phyloP scores from a whole-genome alignment of 2,797 vertebrate genomes.

The Syngnathus rostellatus region DNA sequence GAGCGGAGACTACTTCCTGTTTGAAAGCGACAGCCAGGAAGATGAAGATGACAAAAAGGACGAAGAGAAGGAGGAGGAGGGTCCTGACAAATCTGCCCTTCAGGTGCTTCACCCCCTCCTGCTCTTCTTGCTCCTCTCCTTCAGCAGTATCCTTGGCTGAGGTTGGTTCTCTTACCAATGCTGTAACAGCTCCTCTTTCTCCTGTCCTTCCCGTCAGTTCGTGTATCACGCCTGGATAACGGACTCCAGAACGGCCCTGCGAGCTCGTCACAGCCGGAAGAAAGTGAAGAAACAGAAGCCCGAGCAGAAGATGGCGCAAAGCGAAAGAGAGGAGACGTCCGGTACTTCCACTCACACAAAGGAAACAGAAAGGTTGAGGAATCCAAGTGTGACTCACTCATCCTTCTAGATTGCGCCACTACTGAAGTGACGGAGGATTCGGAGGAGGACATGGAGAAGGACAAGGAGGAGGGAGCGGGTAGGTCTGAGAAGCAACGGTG shows the following conservation, averaged over 20 bases:
- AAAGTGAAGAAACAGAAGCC: conserved; percentile 47
- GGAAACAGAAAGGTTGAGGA: neutral
- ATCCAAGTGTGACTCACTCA: conserved; percentile 1
- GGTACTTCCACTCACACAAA: conserved; percentile 8
- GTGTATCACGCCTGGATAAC: conserved; percentile 96
- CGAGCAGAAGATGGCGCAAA: neutral
- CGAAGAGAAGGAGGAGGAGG: conserved; percentile 71
- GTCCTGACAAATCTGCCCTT: conserved; percentile 82
- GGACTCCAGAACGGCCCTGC: conserved; percentile 88
- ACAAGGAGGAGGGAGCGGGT: conserved; percentile 79
- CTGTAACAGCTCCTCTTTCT: neutral
- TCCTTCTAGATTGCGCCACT: conserved; percentile 8
- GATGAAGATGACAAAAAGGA: conserved; percentile 66
- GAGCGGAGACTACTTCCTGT: conserved; percentile 97
- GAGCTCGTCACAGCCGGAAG: conserved; percentile 77
- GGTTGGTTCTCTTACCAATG: neutral
- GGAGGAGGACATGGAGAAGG: conserved; percentile 20
- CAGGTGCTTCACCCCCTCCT: conserved; percentile 44
- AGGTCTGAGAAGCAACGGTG: neutral
- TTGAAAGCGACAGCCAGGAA: conserved; percentile 93
- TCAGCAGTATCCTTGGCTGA: neutral
- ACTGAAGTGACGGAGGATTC: conserved; percentile 24
- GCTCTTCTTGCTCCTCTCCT: neutral
- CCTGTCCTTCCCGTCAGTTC: conserved; percentile 66
- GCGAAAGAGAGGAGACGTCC: conserved; percentile 18